Evolutionary conservation across 2,797 vertebrate genomes (phyloP).

Genomic region (Amniataba percoides): DNA sequence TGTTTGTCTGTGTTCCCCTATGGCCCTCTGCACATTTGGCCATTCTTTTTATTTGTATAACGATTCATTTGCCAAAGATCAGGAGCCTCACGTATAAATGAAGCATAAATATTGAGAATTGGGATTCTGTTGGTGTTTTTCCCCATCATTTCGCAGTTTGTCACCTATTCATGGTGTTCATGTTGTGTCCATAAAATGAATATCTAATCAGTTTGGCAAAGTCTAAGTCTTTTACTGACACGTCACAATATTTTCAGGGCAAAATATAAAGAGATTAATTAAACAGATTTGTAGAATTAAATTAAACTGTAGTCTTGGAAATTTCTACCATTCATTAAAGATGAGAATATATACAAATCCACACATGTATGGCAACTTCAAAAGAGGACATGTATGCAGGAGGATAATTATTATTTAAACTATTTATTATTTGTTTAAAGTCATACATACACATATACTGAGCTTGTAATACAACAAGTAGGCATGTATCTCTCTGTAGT

Average conservation of each 20-base stretch:
- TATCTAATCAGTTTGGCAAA: background rate
- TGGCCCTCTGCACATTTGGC: constrained; percentile 12
- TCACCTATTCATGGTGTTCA: background rate
- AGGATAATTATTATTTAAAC: constrained; percentile 10
- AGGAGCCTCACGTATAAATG: constrained; percentile 52
- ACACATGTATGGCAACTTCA: background rate
- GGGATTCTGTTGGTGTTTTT: background rate
- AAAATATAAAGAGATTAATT: background rate
- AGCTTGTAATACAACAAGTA: background rate
- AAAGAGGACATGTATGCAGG: background rate
- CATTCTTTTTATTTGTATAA: constrained; percentile 10
- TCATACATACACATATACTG: background rate
- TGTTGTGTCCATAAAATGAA: background rate
- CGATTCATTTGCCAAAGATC: constrained; percentile 64
- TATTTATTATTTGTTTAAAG: background rate
- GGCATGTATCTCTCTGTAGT: constrained; percentile 20
- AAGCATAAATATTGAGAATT: constrained; percentile 1
- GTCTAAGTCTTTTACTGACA: background rate
- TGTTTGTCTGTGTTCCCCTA: background rate
- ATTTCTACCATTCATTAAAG: background rate
- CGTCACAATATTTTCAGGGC: background rate
- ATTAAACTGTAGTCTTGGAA: background rate
- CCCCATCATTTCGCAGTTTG: background rate
- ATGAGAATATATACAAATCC: background rate
- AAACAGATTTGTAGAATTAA: background rate